These are phyloP conservation scores for Beaufortia kweichowensis DNA, from an alignment of 2,113 vertebrate species.

Conservation along the genomic window DNA sequence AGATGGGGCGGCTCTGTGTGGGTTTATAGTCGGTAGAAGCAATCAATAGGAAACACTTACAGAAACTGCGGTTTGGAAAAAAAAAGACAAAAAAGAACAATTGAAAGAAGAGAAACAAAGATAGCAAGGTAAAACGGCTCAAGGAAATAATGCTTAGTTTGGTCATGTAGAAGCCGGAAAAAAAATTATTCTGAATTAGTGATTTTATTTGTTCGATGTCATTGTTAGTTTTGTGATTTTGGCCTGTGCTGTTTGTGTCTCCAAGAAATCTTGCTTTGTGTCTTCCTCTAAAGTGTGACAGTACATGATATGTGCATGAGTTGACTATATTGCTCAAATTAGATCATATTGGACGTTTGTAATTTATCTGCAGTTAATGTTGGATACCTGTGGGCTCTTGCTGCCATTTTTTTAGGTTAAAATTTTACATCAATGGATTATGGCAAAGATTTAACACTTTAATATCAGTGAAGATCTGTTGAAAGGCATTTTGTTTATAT, in stretches of 20 bases:
- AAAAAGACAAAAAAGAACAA: neutral
- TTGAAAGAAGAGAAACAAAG: conserved; percentile 11
- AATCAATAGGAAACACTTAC: conserved; percentile 53
- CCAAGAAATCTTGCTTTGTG: neutral
- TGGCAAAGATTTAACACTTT: too few relatives aligned
- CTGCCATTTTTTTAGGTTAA: too few relatives aligned
- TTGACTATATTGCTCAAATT: too few relatives aligned
- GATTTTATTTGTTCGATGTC: neutral
- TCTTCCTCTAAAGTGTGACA: too few relatives aligned
- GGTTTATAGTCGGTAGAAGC: conserved; percentile 45
- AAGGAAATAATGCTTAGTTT: neutral
- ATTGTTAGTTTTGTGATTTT: neutral
- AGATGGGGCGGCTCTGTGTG: conserved; percentile 49
- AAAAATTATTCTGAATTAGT: neutral
- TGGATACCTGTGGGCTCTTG: too few relatives aligned
- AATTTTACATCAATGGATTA: too few relatives aligned
- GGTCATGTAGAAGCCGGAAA: conserved; percentile 7
- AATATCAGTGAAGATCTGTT: too few relatives aligned
- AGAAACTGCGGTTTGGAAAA: conserved; percentile 23
- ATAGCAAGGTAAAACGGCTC: conserved; percentile 21
- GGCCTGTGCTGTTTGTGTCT: neutral
- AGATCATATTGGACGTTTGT: too few relatives aligned
- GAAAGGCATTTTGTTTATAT: too few relatives aligned
- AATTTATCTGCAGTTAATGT: too few relatives aligned
- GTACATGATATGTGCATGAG: too few relatives aligned